Evolutionary conservation across 1,140 invertebrate species (phyloP).

Genomic region (Hycleus cichorii): DNA sequence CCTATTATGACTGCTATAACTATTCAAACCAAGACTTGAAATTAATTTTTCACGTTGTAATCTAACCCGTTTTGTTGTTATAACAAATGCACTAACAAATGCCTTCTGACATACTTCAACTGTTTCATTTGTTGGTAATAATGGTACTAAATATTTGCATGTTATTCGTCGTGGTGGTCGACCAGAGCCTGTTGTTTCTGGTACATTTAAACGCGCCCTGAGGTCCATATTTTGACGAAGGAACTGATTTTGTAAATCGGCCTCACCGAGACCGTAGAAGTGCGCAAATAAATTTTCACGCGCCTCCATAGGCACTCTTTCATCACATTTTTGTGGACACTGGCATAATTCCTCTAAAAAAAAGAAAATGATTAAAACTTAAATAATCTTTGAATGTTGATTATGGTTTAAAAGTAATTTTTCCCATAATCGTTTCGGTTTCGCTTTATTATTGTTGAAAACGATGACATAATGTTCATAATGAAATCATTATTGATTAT

Average conservation of each 20-base stretch:
- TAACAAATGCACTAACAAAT: slow-evolving; percentile 47
- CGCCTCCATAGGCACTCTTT: slow-evolving; percentile 41
- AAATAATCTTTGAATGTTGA: too few relatives aligned
- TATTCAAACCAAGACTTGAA: slow-evolving; percentile 36
- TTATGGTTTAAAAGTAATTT: too few relatives aligned
- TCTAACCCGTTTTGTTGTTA: slow-evolving; percentile 47
- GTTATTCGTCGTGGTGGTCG: slow-evolving; percentile 41
- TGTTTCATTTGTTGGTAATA: slow-evolving; percentile 33
- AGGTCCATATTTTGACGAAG: slow-evolving; percentile 44
- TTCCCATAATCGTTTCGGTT: too few relatives aligned
- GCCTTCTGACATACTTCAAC: slow-evolving; percentile 49
- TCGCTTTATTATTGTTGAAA: too few relatives aligned
- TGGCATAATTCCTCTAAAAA: slow-evolving; percentile 46
- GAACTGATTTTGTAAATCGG: slow-evolving; percentile 43
- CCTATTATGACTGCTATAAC: slow-evolving; percentile 37
- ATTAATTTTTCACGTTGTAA: slow-evolving; percentile 46
- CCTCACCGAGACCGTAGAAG: slow-evolving; percentile 44
- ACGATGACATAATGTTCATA: too few relatives aligned
- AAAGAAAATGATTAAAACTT: slow-evolving; percentile 1
- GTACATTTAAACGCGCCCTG: slow-evolving; percentile 36
- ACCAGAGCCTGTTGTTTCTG: slow-evolving; percentile 33
- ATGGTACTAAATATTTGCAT: slow-evolving; percentile 45
- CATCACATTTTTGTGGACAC: slow-evolving; percentile 48
- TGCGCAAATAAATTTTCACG: slow-evolving; percentile 42
- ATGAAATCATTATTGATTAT: too few relatives aligned